Base-by-base conservation (phyloP, 2,797 vertebrate species). In the Clangula hyemalis region DNA sequence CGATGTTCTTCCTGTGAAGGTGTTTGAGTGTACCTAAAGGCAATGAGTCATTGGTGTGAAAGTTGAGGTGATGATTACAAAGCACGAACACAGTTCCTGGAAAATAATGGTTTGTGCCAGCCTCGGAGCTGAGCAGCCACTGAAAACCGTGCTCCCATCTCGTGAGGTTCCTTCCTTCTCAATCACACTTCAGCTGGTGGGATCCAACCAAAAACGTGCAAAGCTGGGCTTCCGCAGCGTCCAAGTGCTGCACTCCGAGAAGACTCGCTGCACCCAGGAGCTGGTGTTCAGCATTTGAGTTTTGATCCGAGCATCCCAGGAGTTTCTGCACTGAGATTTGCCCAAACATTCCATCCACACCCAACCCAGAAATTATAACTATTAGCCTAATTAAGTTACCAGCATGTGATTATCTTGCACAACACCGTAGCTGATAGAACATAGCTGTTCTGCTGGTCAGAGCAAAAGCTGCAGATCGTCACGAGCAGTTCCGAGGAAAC, bases 121-220 rank as follows among this genome's bases (percentile, higher is more conserved):
- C 60, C 3, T 2, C 68, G 6, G 74, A 39, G 64, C 32, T 39
- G 79, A 34, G 21, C 45, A 11, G 6, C 0, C 3, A 11, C 1
- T 61, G 80, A 41, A 58, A 58, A 78, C 36, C 70, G 66, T 7
- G 34, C 8, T 32, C 28, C 20, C 14, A 16, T 56, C 30, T 18
- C 27, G 28, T 15, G 83, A 8, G 70, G n/a, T 8, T 73, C 60
- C 39, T 36, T 34, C 64, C 49, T 84, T 9, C 80, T 22, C 45
- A 64, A 18, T 56, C 49, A 10, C 41, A 0, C 79, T 57, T 38
- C 51, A 64, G 0, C 38, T 6, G 16, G 2, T 2, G 4, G 4
- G 27, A 14, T 10, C 64, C 62, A 21, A 12, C 47, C 54, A 84
- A 30, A 84, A 75, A 24, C 10, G 20, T 62, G 45, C 13, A 6